Evolutionary conservation across 2,797 vertebrate species (phyloP).

Genomic region (Danio albolineatus): DNA sequence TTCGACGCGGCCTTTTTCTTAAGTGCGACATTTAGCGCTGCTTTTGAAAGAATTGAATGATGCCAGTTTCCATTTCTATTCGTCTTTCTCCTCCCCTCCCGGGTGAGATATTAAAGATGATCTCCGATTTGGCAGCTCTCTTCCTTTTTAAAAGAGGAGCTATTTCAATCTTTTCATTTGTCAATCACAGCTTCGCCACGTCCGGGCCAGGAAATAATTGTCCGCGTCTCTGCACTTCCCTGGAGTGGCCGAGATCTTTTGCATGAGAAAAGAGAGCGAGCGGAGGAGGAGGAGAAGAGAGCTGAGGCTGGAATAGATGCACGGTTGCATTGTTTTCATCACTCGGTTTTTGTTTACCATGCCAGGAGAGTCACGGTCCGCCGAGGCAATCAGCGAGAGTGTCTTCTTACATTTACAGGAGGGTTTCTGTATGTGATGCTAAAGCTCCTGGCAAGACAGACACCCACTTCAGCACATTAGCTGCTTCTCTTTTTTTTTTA

Average conservation of each 20-base stretch:
- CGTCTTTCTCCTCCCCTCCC: slow-evolving; percentile 67
- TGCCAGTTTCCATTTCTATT: slow-evolving; percentile 73
- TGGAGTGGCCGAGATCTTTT: slow-evolving; percentile 38
- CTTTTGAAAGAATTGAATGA: slow-evolving; percentile 76
- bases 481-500: slow-evolving; percentile 2
- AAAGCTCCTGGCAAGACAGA: slow-evolving; percentile 12
- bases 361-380: slow-evolving; percentile 16
- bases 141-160: slow-evolving; percentile 74
- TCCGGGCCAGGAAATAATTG: slow-evolving; percentile 50
- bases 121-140: slow-evolving; percentile 72
- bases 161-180: slow-evolving; percentile 79
- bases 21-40: slow-evolving; percentile 66
- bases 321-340: slow-evolving; percentile 37
- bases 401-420: slow-evolving; percentile 39
- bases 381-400: slow-evolving; percentile 38
- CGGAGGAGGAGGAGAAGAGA: slow-evolving; percentile 29
- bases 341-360: slow-evolving; percentile 34
- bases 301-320: slow-evolving; percentile 41
- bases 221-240: slow-evolving; percentile 43
- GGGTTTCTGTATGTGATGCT: slow-evolving; percentile 15
- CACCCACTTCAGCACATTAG: slow-evolving; percentile 23
- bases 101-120: slow-evolving; percentile 77
- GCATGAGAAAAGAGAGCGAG: slow-evolving; percentile 56
- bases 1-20: slow-evolving; percentile 39
- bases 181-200: slow-evolving; percentile 65